phyloP scores from a whole-genome alignment of 2,113 vertebrate genomes.

The Cephalopholis sonnerati region DNA sequence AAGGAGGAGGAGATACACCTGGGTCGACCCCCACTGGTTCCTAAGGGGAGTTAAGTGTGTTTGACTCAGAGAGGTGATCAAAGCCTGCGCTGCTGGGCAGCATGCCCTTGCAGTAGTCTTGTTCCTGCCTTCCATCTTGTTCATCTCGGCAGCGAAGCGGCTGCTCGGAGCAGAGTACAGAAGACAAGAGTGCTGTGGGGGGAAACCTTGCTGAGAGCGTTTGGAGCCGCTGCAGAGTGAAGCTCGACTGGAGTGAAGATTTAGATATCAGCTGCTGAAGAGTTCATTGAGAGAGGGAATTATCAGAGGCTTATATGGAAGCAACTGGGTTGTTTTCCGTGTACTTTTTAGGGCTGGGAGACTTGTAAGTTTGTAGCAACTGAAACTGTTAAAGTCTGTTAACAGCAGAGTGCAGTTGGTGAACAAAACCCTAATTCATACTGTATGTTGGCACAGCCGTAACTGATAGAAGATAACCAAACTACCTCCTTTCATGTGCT shows the following conservation, averaged over 20 bases:
- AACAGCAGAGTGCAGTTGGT: neutral
- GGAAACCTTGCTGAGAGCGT: slow-evolving; percentile 25
- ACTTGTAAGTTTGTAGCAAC: neutral
- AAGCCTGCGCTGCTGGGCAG: slow-evolving; percentile 66
- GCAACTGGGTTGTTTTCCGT: neutral
- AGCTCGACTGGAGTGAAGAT: slow-evolving; percentile 43
- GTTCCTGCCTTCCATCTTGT: slow-evolving; percentile 58
- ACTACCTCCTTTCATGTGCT: neutral
- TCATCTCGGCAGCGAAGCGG: slow-evolving; percentile 45
- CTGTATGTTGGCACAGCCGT: too few species aligned
- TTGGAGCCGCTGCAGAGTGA: neutral
- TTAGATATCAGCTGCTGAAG: slow-evolving; percentile 51
- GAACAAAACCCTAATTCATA: too few species aligned
- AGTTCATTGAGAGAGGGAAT: slow-evolving; percentile 23
- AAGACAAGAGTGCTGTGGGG: slow-evolving; percentile 48
- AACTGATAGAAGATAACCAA: neutral
- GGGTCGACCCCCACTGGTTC: slow-evolving; percentile 31
- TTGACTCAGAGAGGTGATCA: slow-evolving; percentile 69
- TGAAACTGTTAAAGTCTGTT: slow-evolving; percentile 5
- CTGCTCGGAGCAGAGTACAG: slow-evolving; percentile 52
- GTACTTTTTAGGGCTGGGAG: neutral
- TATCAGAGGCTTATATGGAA: neutral
- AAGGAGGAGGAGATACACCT: slow-evolving; percentile 18
- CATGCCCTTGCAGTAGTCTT: slow-evolving; percentile 51
- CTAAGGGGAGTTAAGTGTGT: slow-evolving; percentile 57